Percentiles rank a stretch among this genome's conserved stretches.
Conservation (phyloP, 2,113 vertebrate genomes). For the Crypturellus undulatus region DNA sequence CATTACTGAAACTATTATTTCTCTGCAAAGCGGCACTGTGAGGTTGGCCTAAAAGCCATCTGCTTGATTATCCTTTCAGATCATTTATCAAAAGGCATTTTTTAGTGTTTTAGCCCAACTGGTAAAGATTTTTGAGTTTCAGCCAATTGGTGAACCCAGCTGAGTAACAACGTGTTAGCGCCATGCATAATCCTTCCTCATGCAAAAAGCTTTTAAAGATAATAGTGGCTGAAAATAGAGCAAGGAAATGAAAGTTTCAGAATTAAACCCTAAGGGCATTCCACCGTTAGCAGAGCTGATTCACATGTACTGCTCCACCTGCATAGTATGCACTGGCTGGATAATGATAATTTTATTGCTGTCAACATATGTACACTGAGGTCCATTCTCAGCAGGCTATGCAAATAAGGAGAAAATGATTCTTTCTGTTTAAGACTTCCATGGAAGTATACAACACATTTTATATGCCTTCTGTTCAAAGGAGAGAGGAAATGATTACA, state of each 20-base stretch:
- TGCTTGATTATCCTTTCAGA: slow-evolving; percentile 65
- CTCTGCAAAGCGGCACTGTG: background rate
- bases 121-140: slow-evolving; percentile 51
- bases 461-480: slow-evolving; percentile 43
- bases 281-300: slow-evolving; percentile 3
- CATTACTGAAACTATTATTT: slow-evolving; percentile 55
- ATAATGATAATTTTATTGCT: slow-evolving; percentile 47
- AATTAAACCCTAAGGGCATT: slow-evolving; percentile 40
- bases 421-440: background rate
- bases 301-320: slow-evolving; percentile 2
- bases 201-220: slow-evolving; percentile 48
- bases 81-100: slow-evolving; percentile 60
- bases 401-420: slow-evolving; percentile 35
- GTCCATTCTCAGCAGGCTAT: background rate
- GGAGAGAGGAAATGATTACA: slow-evolving; percentile 38
- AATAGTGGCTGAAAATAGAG: slow-evolving; percentile 46
- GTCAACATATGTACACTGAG: background rate
- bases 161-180: slow-evolving; percentile 45
- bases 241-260: slow-evolving; percentile 14
- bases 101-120: slow-evolving; percentile 60
- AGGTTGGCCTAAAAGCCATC: slow-evolving; percentile 50
- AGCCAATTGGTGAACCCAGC: background rate
- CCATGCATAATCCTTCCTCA: slow-evolving; percentile 38
- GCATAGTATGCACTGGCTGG: slow-evolving; percentile 11
- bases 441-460: background rate